Evolutionary conservation across 2,113 vertebrate genomes (phyloP).

Genomic region (Anseranas semipalmata): DNA sequence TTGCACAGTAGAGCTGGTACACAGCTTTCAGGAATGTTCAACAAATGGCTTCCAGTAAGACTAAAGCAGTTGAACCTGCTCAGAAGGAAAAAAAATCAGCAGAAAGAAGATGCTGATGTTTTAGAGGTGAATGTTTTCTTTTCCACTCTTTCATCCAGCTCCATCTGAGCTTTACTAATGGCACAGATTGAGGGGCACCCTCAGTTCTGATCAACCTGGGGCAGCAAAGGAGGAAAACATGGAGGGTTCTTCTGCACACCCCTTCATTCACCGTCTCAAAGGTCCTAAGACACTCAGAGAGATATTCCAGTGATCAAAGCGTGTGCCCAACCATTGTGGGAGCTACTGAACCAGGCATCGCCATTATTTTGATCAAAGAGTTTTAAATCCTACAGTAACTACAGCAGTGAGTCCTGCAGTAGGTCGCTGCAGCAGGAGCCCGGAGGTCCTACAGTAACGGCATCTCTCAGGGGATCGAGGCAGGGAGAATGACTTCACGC

Average conservation of each 20-base stretch:
- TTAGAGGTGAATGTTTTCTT: not conserved
- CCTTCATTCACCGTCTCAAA: not conserved
- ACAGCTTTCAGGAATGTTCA: not conserved
- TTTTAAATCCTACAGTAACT: not conserved
- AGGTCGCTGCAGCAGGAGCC: not conserved
- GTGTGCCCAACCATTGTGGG: accelerated
- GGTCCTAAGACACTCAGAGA: not conserved
- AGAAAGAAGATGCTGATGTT: not conserved
- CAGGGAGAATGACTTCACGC: not conserved
- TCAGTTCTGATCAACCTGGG: not conserved
- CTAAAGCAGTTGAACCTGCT: not conserved
- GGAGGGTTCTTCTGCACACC: not conserved
- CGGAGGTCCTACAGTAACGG: not conserved
- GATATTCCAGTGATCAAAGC: not conserved
- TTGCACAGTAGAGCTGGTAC: not conserved
- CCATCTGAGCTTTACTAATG: not conserved
- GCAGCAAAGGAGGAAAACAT: not conserved
- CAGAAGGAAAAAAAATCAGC: not conserved
- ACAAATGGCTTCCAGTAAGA: not conserved
- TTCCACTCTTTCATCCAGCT: not conserved
- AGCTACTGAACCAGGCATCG: not conserved
- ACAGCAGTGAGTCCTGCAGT: not conserved
- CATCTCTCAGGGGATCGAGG: not conserved
- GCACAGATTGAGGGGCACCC: too few relatives aligned
- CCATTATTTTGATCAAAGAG: not conserved